Evolutionary conservation across 2,113 vertebrate genomes (phyloP).

Genomic region (Galbula dea): DNA sequence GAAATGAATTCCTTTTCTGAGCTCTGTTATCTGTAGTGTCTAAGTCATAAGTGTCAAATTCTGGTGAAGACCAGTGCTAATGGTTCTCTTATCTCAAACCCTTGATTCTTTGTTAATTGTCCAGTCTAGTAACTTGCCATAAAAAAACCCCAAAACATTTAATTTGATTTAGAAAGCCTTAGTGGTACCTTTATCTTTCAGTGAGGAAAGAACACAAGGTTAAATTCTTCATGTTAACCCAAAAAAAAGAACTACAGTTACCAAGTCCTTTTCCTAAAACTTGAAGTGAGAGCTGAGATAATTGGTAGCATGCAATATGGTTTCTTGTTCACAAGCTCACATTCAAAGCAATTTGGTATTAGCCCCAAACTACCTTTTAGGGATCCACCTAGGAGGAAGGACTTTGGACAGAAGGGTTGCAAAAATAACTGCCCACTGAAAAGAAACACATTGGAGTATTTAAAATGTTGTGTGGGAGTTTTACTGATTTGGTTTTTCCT

Average conservation of each 20-base stretch:
- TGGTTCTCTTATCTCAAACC: not conserved
- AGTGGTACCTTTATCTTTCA: not conserved
- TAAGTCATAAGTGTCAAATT: not conserved
- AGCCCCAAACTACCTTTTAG: not conserved
- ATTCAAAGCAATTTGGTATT: not conserved
- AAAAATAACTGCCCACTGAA: not conserved
- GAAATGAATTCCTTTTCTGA: not conserved
- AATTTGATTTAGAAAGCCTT: not conserved
- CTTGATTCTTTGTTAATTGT: not conserved
- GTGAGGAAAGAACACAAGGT: not conserved
- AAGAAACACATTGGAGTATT: not conserved
- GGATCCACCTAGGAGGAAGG: not conserved
- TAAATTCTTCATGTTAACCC: not conserved
- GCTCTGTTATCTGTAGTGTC: not conserved
- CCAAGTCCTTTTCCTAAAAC: not conserved
- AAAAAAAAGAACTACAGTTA: not conserved
- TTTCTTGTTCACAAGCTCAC: not conserved
- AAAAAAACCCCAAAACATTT: not conserved
- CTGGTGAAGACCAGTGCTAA: not conserved
- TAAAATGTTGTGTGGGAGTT: not conserved
- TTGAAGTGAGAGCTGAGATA: not conserved
- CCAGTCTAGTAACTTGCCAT: not conserved
- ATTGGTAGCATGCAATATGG: fast-evolving
- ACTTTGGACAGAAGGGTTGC: not conserved
- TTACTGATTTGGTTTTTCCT: not conserved